Conservation (phyloP, 2,113 vertebrate genomes). For the Anas platyrhynchos region DNA sequence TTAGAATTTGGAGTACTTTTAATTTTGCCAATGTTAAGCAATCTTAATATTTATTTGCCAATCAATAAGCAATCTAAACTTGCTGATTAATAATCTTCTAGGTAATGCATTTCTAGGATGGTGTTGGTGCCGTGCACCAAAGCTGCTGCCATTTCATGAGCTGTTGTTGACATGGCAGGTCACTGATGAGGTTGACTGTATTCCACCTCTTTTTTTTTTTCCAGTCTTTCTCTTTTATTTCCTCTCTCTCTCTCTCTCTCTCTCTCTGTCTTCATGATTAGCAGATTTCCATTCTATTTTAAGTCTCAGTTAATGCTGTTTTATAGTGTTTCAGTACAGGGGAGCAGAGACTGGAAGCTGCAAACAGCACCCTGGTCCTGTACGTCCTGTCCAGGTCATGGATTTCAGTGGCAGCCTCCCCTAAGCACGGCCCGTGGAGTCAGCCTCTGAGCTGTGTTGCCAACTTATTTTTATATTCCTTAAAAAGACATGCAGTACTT, state of each 20-base stretch:
- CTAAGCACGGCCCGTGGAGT: background rate
- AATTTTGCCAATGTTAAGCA: background rate
- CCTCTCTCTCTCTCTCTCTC: background rate
- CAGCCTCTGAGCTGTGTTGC: conserved; percentile 19
- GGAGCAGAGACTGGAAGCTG: background rate
- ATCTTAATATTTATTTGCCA: no score
- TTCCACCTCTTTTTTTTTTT: background rate
- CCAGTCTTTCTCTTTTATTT: background rate
- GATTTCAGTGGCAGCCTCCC: background rate
- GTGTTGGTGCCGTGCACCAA: background rate
- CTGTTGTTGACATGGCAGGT: background rate
- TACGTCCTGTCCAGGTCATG: background rate
- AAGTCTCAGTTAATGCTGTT: background rate
- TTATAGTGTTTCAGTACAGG: background rate
- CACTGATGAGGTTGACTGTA: background rate
- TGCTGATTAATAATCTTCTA: background rate
- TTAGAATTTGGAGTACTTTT: background rate
- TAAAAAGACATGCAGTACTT: conserved; percentile 22
- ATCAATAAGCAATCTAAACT: background rate
- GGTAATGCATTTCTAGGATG: no score
- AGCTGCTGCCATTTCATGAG: background rate
- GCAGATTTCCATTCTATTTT: background rate
- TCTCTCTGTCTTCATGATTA: background rate
- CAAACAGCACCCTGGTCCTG: background rate
- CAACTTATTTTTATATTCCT: conserved; percentile 17